A percentile compares a stretch with the other conserved stretches of the same genome.
phyloP scores from a whole-genome alignment of 2,888 invertebrate genomes.

The Dendrolimus houi region DNA sequence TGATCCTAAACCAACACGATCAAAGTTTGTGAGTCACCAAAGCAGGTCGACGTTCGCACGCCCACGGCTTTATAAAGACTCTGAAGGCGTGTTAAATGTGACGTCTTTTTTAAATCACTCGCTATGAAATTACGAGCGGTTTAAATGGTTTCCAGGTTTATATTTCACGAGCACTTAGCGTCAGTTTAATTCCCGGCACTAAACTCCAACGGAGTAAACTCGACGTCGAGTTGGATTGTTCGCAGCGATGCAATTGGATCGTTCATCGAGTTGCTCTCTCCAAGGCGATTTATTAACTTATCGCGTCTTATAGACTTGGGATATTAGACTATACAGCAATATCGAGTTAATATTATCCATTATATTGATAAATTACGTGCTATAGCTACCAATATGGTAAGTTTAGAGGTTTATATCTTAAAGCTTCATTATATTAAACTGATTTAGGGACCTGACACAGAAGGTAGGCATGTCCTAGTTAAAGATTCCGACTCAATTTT shows the following conservation, averaged over 20 bases:
- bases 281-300: background rate
- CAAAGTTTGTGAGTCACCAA: no score
- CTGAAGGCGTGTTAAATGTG: background rate
- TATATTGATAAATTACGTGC: background rate
- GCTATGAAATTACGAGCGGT: slow-evolving; percentile 4
- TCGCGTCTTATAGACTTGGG: background rate
- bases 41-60: no score
- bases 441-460: no score
- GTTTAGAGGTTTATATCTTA: no score
- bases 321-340: slow-evolving; percentile 1
- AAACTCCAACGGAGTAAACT: slow-evolving; percentile 9
- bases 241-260: slow-evolving; percentile 10
- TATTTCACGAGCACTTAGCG: slow-evolving; percentile 20
- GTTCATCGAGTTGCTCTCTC: slow-evolving; percentile 9
- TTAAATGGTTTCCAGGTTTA: slow-evolving; percentile 22
- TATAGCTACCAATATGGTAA: no score
- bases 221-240: background rate
- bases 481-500: no score
- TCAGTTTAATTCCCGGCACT: slow-evolving; percentile 16
- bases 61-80: background rate
- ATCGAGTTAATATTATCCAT: background rate
- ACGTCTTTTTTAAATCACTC: background rate
- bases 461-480: no score
- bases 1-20: no score
- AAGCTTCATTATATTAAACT: no score